These are phyloP conservation scores for Hypselothyrea guttata DNA, from an alignment of 2,888 invertebrate species.

Conservation along the genomic window DNA sequence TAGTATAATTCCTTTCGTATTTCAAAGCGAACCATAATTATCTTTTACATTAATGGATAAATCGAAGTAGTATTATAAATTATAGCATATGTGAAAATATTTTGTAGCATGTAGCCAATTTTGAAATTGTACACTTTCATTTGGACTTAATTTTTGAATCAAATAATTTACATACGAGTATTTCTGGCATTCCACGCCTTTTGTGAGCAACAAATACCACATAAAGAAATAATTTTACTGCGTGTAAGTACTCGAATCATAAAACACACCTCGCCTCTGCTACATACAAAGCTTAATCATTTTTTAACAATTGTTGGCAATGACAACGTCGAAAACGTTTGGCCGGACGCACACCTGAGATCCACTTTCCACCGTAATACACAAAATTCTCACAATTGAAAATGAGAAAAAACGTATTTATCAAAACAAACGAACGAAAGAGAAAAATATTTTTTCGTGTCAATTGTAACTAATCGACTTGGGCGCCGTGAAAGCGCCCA, in stretches of 20 bases:
- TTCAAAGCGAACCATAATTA: no score
- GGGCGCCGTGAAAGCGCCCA: conserved; percentile 69
- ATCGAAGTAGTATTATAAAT: no score
- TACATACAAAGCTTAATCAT: conserved; percentile 36
- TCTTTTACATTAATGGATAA: no score
- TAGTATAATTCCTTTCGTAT: no score
- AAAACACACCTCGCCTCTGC: conserved; percentile 1
- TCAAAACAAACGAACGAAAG: conserved; percentile 55
- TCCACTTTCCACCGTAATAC: conserved; percentile 55
- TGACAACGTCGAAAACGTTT: conserved; percentile 66
- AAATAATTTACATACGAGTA: no score
- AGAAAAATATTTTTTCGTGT: conserved; percentile 59
- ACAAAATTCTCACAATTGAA: conserved; percentile 75
- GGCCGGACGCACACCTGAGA: conserved; percentile 51
- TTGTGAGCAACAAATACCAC: neutral
- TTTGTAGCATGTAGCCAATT: no score
- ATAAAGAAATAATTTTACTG: conserved; percentile 28
- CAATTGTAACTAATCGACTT: conserved; percentile 74
- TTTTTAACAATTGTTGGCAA: conserved; percentile 69
- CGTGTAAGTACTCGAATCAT: neutral
- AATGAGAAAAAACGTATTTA: conserved; percentile 44
- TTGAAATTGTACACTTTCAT: no score
- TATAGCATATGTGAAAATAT: no score
- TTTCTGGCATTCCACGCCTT: no score
- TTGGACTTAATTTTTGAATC: no score